Percentiles rank a stretch among this genome's conserved stretches.
Conservation (phyloP, 1,140 invertebrate species). For the Samia ricini region DNA sequence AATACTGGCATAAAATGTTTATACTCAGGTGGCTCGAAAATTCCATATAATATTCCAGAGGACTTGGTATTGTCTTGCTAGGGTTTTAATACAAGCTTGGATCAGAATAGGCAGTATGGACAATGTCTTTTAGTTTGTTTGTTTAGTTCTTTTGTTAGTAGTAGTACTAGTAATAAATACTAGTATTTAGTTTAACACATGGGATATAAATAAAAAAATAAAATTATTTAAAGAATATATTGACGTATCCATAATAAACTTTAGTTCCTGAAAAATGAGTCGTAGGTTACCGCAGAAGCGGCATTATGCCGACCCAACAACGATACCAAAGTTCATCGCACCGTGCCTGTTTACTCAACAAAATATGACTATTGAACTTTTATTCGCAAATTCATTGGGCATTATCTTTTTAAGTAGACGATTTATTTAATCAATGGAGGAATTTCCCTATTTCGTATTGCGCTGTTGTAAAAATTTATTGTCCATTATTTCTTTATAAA, state of each 20-base stretch:
- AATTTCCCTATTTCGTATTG: neutral
- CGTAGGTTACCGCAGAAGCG: constrained; percentile 24
- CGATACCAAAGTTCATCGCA: constrained; percentile 30
- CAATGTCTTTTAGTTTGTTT: no score
- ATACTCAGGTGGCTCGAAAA: no score
- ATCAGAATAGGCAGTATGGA: no score
- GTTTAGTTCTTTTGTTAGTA: no score
- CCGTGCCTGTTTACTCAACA: constrained; percentile 22
- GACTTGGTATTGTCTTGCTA: no score
- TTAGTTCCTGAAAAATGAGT: constrained; percentile 32
- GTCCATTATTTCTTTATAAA: neutral
- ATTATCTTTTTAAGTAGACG: neutral
- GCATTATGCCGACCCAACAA: constrained; percentile 16
- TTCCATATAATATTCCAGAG: no score
- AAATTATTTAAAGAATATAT: neutral
- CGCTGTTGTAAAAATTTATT: neutral
- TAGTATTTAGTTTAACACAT: no score
- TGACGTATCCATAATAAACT: constrained; percentile 16
- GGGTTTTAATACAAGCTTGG: no score
- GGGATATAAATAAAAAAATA: no score
- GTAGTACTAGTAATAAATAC: no score
- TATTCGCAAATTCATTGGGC: neutral
- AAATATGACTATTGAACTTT: constrained; percentile 8
- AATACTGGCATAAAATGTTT: no score
- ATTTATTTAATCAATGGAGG: neutral